Base-by-base conservation (phyloP, 2,888 invertebrate species). In the Scaptomyza parva region DNA sequence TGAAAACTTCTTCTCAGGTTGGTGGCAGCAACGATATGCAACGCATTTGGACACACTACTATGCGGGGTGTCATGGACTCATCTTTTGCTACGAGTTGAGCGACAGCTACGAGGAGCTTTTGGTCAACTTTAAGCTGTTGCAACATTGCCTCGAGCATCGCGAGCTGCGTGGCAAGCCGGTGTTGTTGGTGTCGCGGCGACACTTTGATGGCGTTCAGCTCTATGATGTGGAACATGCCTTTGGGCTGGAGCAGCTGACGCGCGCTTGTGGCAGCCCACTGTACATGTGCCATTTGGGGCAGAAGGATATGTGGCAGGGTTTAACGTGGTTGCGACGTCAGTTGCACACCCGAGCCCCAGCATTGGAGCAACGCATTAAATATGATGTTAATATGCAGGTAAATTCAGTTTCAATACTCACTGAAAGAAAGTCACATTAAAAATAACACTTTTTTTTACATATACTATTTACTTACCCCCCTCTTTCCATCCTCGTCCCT, bases 31-130 rank as follows among this genome's bases (percentile, higher is more conserved):
- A 11, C 37, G 88, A 91, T 24, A 90, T 91, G 88, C 90, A 89
- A 52, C 89, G 89, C 17, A 79, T 91, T 3, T 91, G 91, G 91
- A 84, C 85, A 40, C 88, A 91, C 59, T 91, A 91, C 44, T 91
- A 82, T 69, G 78, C 79, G 44, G 40, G 35, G 26, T 63, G 72
- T 12, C 77, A 82, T 17, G 84, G 66, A 1, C 57, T 91, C 3
- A 85, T 91, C 57, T 91, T 80, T 30, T 89, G 90, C 62, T 89
- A 90, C 9, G 90, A 91, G 54, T 77, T 91, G 48, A 85, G 89
- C 12, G 60, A 70, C 9, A 69, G 57, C 48, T 59, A 70, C 18
- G 70, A 77, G 1, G 48, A 76, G 40, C 55, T 91, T 44, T 52
- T 68, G 30, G 48, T 55, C 11, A 69, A 84, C 14, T 90, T 90